A percentile compares a stretch with the other conserved stretches of the same genome.
These are phyloP conservation scores for Epistrophe grossulariae DNA, from an alignment of 2,888 invertebrate species.

Conservation along the genomic window DNA sequence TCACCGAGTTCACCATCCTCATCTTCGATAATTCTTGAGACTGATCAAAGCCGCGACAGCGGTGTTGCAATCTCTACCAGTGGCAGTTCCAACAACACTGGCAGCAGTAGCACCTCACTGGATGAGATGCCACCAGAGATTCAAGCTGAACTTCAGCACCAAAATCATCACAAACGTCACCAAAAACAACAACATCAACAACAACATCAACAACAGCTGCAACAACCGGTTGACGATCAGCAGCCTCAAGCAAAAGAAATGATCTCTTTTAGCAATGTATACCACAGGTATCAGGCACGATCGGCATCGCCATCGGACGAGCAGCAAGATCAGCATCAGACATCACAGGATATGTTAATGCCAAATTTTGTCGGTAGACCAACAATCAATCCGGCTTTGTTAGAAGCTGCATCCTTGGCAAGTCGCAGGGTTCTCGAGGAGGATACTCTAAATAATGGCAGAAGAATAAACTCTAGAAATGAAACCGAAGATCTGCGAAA, in stretches of 20 bases:
- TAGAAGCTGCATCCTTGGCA: constrained; percentile 83
- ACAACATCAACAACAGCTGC: constrained; percentile 46
- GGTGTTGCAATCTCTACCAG: constrained; percentile 81
- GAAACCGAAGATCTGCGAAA: constrained; percentile 77
- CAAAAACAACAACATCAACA: constrained; percentile 60
- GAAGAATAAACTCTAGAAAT: constrained; percentile 51
- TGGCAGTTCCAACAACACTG: constrained; percentile 76
- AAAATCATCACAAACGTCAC: constrained; percentile 83
- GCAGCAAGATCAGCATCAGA: constrained; percentile 55
- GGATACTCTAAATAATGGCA: constrained; percentile 40
- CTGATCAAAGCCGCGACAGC: constrained; percentile 81
- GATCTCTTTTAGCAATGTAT: constrained; percentile 70
- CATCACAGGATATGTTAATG: constrained; percentile 60
- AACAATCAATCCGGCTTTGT: constrained; percentile 83
- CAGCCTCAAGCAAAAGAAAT: constrained; percentile 61
- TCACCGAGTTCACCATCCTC: constrained; percentile 65
- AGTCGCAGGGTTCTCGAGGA: constrained; percentile 78
- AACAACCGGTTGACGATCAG: constrained; percentile 45
- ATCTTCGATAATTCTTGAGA: constrained; percentile 77
- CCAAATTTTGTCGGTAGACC: constrained; percentile 63
- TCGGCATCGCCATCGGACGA: constrained; percentile 62
- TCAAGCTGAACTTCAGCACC: constrained; percentile 73
- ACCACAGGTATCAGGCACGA: constrained; percentile 68
- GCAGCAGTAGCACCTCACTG: constrained; percentile 67
- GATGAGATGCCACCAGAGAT: constrained; percentile 72